Percentiles rank a stretch among this genome's conserved stretches.
These are phyloP conservation scores for Lochmaea capreae DNA, from an alignment of 2,888 invertebrate species.

Conservation along the genomic window DNA sequence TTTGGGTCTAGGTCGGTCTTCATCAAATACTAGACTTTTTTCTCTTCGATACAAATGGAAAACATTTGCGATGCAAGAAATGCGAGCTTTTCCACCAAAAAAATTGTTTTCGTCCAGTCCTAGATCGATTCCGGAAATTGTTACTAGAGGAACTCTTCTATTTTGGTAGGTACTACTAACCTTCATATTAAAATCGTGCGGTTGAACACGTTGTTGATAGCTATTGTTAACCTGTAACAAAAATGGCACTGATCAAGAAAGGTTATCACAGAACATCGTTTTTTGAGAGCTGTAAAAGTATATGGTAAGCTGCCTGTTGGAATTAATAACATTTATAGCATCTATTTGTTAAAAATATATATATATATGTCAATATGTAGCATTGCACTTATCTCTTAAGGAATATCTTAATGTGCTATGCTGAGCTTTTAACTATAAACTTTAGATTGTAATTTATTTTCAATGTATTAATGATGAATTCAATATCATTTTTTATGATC, in stretches of 20 bases:
- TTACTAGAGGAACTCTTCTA: conserved; percentile 37
- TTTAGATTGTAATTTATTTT: no score
- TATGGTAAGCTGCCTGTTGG: no score
- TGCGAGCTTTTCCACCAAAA: conserved; percentile 73
- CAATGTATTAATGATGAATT: no score
- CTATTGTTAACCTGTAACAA: conserved; percentile 58
- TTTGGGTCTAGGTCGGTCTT: conserved; percentile 80
- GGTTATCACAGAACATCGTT: no score
- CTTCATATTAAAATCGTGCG: conserved; percentile 50
- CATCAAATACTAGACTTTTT: conserved; percentile 74
- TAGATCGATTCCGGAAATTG: conserved; percentile 66
- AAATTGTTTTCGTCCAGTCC: conserved; percentile 75
- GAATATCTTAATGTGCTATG: no score
- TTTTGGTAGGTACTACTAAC: conserved; percentile 14
- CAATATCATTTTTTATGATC: no score
- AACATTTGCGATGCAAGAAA: conserved; percentile 76
- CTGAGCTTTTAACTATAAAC: no score
- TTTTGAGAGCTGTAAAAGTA: no score
- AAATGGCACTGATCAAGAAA: background rate
- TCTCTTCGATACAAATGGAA: conserved; percentile 76
- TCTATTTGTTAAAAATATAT: no score
- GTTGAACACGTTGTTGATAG: conserved; percentile 46
- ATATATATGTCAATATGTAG: no score
- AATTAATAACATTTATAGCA: no score
- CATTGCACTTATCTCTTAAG: no score